Evolutionary conservation across 2,888 invertebrate genomes (phyloP).

Genomic region (Acleris sparsana): DNA sequence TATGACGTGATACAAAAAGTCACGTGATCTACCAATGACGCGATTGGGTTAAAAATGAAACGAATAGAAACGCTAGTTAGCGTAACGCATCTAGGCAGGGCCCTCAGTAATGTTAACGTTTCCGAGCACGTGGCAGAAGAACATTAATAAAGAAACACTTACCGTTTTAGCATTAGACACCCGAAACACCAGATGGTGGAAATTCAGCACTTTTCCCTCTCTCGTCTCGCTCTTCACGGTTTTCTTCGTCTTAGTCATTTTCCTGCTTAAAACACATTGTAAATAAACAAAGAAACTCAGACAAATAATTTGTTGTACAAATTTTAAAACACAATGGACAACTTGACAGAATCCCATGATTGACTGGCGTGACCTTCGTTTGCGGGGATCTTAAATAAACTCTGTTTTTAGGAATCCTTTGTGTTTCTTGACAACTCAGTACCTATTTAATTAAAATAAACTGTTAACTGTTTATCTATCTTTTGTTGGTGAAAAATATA

Average conservation of each 20-base stretch:
- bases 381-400: not conserved
- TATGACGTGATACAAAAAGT: too few relatives aligned
- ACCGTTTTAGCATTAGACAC: conserved; percentile 76
- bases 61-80: too few relatives aligned
- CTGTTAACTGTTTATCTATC: too few relatives aligned
- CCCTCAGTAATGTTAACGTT: too few relatives aligned
- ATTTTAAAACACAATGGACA: conserved; percentile 1
- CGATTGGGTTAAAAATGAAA: too few relatives aligned
- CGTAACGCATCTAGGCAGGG: too few relatives aligned
- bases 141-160: conserved; percentile 20
- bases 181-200: conserved; percentile 75
- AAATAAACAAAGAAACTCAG: conserved; percentile 13
- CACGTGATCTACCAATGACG: too few relatives aligned
- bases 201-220: conserved; percentile 65
- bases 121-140: too few relatives aligned
- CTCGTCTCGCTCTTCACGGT: conserved; percentile 7
- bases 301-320: conserved; percentile 11
- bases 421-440: not conserved
- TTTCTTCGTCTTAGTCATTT: conserved; percentile 57
- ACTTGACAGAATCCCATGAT: conserved; percentile 6
- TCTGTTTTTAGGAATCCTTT: not conserved
- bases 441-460: too few relatives aligned
- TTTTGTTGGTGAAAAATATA: too few relatives aligned
- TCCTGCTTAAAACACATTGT: conserved; percentile 36
- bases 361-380: conserved; percentile 1